Conservation (phyloP, 2,797 vertebrate genomes). For the Serranus cabrilla region DNA sequence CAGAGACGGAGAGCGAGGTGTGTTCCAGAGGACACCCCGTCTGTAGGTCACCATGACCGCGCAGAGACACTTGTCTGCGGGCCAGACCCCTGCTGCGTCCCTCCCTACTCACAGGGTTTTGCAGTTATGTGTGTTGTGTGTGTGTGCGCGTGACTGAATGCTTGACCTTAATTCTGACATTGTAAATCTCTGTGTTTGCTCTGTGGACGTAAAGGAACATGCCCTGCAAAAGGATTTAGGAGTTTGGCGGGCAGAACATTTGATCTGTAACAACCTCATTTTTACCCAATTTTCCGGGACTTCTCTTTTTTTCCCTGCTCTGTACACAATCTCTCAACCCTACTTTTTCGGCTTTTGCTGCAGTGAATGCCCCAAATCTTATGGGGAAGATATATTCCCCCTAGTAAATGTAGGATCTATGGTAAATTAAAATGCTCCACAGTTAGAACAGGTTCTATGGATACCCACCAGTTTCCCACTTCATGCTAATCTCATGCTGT, state of each 20-base stretch:
- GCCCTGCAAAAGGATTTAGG: neutral
- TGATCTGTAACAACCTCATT: neutral
- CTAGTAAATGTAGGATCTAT: neutral
- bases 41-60: constrained; percentile 78
- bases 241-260: neutral
- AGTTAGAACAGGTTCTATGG: no score
- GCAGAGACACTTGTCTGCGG: constrained; percentile 60
- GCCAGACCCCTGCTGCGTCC: constrained; percentile 56
- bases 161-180: constrained; percentile 51
- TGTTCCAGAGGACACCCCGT: constrained; percentile 68
- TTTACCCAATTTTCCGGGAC: constrained; percentile 11
- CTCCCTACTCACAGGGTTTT: constrained; percentile 34
- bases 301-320: neutral
- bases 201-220: neutral
- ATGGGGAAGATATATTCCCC: neutral
- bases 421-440: no score
- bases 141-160: constrained; percentile 21
- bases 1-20: constrained; percentile 45
- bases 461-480: no score
- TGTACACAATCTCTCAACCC: neutral
- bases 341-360: constrained; percentile 7
- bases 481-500: no score
- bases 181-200: constrained; percentile 29
- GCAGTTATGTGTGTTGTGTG: neutral
- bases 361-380: constrained; percentile 11